Conservation (phyloP, 2,113 vertebrate genomes). For the Nothocercus julius region DNA sequence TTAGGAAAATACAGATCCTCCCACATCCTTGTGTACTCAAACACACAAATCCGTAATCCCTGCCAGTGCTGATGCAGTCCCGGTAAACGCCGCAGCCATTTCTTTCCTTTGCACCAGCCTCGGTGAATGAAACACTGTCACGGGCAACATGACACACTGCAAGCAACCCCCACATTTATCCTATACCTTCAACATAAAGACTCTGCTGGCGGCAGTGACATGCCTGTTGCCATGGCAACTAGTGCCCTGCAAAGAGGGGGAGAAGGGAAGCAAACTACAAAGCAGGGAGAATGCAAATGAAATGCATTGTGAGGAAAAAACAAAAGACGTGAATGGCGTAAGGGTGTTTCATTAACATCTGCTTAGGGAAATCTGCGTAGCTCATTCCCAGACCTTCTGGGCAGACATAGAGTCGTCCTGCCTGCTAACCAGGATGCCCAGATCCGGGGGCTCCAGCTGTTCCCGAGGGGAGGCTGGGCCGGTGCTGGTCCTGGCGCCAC, state of each 20-base stretch:
- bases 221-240: not conserved
- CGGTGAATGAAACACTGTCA: not conserved
- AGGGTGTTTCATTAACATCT: not conserved
- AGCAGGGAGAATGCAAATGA: not conserved
- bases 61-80: not conserved
- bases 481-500: too few species aligned
- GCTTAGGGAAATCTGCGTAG: not conserved
- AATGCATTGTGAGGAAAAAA: not conserved
- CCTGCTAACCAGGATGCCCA: not conserved
- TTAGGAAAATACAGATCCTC: not conserved
- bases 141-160: rapidly evolving
- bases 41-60: not conserved
- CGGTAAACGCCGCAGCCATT: not conserved
- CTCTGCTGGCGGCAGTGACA: rapidly evolving
- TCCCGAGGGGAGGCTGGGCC: not conserved
- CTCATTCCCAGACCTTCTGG: rapidly evolving
- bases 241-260: not conserved
- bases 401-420: rapidly evolving
- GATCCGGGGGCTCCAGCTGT: not conserved
- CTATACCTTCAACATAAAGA: not conserved
- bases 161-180: not conserved
- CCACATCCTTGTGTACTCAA: rapidly evolving
- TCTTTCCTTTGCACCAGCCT: not conserved
- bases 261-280: not conserved
- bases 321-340: too few species aligned